Evolutionary conservation across 1,140 invertebrate genomes (phyloP).

Genomic region (Wiebesia pumilae): DNA sequence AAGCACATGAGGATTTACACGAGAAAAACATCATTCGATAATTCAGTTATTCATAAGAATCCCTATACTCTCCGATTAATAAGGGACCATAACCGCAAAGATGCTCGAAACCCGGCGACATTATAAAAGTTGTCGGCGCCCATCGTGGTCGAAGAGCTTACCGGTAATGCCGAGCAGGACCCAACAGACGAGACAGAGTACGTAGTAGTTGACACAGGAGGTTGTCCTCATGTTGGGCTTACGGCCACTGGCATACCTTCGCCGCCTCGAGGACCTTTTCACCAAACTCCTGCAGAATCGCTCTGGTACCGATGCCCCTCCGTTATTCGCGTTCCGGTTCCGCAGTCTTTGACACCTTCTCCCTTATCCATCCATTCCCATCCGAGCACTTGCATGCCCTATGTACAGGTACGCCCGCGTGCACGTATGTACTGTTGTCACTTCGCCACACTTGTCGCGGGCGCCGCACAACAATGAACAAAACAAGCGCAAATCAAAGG

Average conservation of each 20-base stretch:
- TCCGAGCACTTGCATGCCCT: neutral
- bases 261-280: neutral
- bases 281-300: neutral
- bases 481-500: no score
- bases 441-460: neutral
- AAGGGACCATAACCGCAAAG: neutral
- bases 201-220: slow-evolving; percentile 74
- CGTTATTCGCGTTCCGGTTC: neutral
- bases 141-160: slow-evolving; percentile 59
- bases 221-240: slow-evolving; percentile 70
- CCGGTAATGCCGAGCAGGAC: slow-evolving; percentile 73
- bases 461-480: neutral
- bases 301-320: no score
- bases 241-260: slow-evolving; percentile 25
- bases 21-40: neutral
- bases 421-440: neutral
- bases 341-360: neutral
- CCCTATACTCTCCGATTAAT: neutral
- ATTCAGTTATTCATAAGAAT: neutral
- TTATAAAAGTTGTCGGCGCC: neutral
- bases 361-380: neutral
- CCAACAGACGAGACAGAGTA: slow-evolving; percentile 74
- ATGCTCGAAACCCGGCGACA: neutral
- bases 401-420: no score
- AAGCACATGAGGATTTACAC: neutral